Percentiles rank a stretch among this genome's conserved stretches.
Conservation (phyloP, 2,888 invertebrate species). For the Ennomos erosarius region DNA sequence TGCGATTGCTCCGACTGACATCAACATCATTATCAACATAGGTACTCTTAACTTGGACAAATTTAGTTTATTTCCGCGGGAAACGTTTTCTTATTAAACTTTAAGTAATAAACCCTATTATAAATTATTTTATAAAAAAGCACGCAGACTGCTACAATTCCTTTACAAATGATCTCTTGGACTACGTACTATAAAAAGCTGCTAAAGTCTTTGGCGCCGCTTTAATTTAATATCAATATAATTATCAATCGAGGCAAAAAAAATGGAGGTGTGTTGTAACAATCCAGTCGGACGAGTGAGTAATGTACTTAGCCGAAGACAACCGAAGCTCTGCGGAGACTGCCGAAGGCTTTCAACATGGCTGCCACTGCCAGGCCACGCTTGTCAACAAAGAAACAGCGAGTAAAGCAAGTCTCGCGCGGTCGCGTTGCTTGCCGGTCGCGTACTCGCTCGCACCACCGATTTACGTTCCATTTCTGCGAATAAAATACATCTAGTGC, state of each 20-base stretch:
- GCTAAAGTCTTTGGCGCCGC: no score
- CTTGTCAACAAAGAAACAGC: constrained; percentile 81
- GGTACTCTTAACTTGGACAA: no score
- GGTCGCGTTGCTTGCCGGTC: constrained; percentile 53
- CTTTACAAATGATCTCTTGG: no score
- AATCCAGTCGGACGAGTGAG: constrained; percentile 43
- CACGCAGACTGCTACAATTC: no score
- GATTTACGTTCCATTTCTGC: constrained; percentile 42
- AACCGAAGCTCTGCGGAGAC: constrained; percentile 61
- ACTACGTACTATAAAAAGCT: no score
- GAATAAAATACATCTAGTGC: constrained; percentile 47
- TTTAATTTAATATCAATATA: not conserved
- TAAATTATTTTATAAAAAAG: no score
- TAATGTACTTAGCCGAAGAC: constrained; percentile 48
- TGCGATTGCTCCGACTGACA: no score
- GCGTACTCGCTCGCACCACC: constrained; percentile 54
- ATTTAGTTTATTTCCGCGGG: no score
- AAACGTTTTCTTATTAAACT: no score
- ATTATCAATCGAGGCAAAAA: constrained; percentile 20
- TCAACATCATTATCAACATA: no score
- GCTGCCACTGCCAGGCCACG: no score
- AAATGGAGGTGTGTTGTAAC: constrained; percentile 42
- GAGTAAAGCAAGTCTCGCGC: constrained; percentile 49
- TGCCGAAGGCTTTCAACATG: constrained; percentile 73
- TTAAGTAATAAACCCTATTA: no score